Evolutionary conservation across 2,113 vertebrate genomes (phyloP).

Genomic region (Lasiurus borealis): DNA sequence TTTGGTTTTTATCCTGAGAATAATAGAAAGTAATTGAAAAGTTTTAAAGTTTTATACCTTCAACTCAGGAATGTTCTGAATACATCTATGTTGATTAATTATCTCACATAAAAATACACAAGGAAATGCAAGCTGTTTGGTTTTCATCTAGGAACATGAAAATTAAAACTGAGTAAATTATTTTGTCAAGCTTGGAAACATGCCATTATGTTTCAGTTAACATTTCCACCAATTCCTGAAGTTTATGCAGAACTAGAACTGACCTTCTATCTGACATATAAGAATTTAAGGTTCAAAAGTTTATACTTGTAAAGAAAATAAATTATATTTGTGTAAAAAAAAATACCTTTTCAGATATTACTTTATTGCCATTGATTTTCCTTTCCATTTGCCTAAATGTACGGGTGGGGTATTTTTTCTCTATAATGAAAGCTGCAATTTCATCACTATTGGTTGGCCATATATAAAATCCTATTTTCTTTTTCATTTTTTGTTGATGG

Average conservation of each 20-base stretch:
- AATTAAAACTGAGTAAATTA: background rate
- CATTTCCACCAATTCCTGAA: background rate
- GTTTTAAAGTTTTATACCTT: slow-evolving; percentile 17
- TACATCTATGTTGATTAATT: slow-evolving; percentile 8
- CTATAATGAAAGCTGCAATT: slow-evolving; percentile 34
- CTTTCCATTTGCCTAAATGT: background rate
- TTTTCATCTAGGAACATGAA: background rate
- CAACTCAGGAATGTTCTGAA: slow-evolving; percentile 8
- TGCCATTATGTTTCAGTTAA: background rate
- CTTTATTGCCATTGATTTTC: slow-evolving; percentile 24
- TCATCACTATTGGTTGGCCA: background rate
- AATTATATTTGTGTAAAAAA: slow-evolving; percentile 15
- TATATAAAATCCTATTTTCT: background rate
- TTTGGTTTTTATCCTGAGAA: background rate
- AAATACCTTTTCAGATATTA: slow-evolving; percentile 28
- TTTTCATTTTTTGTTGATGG: background rate
- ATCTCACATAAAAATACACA: background rate
- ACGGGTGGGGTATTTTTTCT: background rate
- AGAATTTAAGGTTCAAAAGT: slow-evolving; percentile 10
- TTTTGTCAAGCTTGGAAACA: slow-evolving; percentile 18
- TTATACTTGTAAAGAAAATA: background rate
- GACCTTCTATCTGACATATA: background rate
- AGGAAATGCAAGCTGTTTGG: slow-evolving; percentile 13
- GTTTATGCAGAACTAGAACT: slow-evolving; percentile 19
- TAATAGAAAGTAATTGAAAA: background rate